phyloP scores from a whole-genome alignment of 2,797 vertebrate species.

The Pseudochirops corinnae region DNA sequence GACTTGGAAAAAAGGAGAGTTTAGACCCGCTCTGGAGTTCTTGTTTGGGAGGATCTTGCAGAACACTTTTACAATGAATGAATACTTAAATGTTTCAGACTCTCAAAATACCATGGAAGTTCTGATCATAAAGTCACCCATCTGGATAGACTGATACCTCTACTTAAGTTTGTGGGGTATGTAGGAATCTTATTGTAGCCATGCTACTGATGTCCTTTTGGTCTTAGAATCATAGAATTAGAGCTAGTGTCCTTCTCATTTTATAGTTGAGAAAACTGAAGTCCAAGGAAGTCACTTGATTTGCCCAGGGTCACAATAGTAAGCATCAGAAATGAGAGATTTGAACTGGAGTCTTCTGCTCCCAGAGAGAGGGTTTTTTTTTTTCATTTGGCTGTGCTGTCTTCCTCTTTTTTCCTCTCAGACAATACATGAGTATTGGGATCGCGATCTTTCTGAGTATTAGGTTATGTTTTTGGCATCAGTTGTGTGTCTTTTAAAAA shows the following conservation, averaged over 20 bases:
- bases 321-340: neutral
- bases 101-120: slow-evolving; percentile 26
- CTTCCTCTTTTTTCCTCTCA: neutral
- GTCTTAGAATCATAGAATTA: neutral
- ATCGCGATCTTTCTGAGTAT: slow-evolving; percentile 36
- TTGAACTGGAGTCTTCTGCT: neutral
- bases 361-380: neutral
- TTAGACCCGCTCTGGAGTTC: slow-evolving; percentile 20
- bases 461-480: slow-evolving; percentile 39
- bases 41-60: slow-evolving; percentile 14
- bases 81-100: slow-evolving; percentile 17
- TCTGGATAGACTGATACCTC: no score
- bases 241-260: neutral
- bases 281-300: neutral
- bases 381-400: neutral
- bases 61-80: slow-evolving; percentile 20
- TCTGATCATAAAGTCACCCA: neutral
- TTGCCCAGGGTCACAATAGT: neutral
- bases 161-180: neutral
- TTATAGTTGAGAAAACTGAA: neutral
- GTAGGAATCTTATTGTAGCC: neutral
- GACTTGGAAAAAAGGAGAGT: neutral
- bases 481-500: slow-evolving; percentile 55
- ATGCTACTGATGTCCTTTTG: neutral
- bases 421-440: slow-evolving; percentile 10